Conservation (phyloP, 2,888 invertebrate genomes). For the Eulithis prunata region DNA sequence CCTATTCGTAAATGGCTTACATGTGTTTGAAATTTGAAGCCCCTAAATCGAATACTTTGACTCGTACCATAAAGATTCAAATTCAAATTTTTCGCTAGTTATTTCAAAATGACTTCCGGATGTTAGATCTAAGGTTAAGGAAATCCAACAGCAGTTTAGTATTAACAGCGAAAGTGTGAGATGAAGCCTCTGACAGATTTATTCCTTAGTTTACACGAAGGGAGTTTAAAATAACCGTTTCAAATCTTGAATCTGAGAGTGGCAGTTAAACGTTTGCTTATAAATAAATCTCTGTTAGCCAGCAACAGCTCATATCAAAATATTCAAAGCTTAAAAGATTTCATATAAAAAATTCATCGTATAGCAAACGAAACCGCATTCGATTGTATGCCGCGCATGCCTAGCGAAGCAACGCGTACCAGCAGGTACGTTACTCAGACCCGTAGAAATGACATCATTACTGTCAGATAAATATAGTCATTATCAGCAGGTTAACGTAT, state of each 20-base stretch:
- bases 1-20: neutral
- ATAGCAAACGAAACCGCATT: no score
- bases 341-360: no score
- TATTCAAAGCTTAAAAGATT: no score
- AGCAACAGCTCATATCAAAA: neutral
- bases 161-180: constrained; percentile 3
- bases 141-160: neutral
- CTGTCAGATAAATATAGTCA: constrained; percentile 30
- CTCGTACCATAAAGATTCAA: no score
- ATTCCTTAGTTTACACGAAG: constrained; percentile 3
- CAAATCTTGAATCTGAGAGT: neutral
- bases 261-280: neutral
- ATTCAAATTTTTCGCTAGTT: no score
- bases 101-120: neutral
- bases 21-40: no score
- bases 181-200: neutral
- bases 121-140: neutral
- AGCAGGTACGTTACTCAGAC: neutral
- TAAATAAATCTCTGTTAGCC: neutral
- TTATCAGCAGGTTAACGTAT: constrained; percentile 20
- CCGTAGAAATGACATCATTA: constrained; percentile 24
- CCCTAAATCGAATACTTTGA: no score
- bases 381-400: no score
- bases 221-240: constrained; percentile 4
- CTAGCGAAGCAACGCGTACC: no score